These are phyloP conservation scores for Oreochromis mossambicus DNA, from an alignment of 2,797 vertebrate species.

Conservation along the genomic window DNA sequence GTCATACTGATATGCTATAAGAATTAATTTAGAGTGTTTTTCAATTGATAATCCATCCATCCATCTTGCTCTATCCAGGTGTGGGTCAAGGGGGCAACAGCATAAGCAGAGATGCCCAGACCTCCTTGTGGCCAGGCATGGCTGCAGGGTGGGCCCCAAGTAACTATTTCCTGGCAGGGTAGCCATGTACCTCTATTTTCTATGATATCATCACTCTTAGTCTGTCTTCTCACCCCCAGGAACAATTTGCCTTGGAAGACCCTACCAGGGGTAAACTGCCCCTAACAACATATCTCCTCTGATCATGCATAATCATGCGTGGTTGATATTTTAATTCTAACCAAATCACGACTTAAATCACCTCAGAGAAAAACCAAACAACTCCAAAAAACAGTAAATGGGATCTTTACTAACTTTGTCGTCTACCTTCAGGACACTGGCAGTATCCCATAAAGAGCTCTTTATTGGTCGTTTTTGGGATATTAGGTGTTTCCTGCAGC, in stretches of 20 bases:
- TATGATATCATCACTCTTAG: not conserved
- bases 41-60: not conserved
- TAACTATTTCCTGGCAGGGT: not conserved
- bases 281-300: not conserved
- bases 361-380: not conserved
- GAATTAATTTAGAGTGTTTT: not conserved
- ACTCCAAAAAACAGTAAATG: not conserved
- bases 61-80: not conserved
- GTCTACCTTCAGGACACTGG: not conserved
- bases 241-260: not conserved
- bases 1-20: not conserved
- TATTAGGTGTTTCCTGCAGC: not conserved
- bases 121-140: not conserved
- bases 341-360: not conserved
- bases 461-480: slow-evolving; percentile 19
- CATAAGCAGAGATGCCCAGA: not conserved
- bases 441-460: slow-evolving; percentile 14
- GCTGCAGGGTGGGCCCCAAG: not conserved
- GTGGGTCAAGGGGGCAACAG: not conserved
- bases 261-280: not conserved
- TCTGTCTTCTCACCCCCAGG: not conserved
- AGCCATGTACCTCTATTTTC: not conserved
- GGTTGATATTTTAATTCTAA: not conserved
- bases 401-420: not conserved
- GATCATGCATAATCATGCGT: accelerated